These are phyloP conservation scores for Steinernema hermaphroditum DNA, from an alignment of 2,888 invertebrate genomes.

Conservation along the genomic window DNA sequence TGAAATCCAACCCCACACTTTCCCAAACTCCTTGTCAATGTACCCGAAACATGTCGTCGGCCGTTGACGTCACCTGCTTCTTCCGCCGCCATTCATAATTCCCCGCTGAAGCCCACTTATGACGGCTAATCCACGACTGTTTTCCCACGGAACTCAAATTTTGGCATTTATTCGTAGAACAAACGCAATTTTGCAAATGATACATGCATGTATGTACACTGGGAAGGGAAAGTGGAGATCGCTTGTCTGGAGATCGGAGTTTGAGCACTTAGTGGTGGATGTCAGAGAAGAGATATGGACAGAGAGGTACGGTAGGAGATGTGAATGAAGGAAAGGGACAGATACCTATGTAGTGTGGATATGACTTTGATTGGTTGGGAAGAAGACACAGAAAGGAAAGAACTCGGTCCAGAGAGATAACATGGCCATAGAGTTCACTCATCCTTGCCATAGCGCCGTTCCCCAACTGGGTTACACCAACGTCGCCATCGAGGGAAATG, in stretches of 20 bases:
- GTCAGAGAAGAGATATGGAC: background rate
- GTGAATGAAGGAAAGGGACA: background rate
- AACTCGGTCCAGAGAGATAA: too few species aligned
- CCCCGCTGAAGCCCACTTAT: too few species aligned
- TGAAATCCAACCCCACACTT: too few species aligned
- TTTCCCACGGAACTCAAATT: background rate
- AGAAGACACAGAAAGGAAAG: background rate
- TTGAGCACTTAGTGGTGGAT: slow-evolving; percentile 2
- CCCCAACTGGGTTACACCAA: too few species aligned
- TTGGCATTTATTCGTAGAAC: background rate
- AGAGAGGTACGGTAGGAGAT: slow-evolving; percentile 22
- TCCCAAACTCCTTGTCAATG: too few species aligned
- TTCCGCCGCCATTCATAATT: too few species aligned
- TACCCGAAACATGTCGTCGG: too few species aligned
- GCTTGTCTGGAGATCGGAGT: background rate
- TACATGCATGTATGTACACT: background rate
- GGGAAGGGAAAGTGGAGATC: slow-evolving; percentile 8
- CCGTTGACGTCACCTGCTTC: too few species aligned
- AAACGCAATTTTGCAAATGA: background rate
- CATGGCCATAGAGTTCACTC: too few species aligned
- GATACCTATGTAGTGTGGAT: background rate
- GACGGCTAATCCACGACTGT: too few species aligned
- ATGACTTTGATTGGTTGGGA: background rate
- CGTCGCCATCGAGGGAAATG: background rate
- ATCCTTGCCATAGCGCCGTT: too few species aligned